Base-by-base conservation (phyloP, 64 coral and sea anemone species). In the Acropora tenuis region DNA sequence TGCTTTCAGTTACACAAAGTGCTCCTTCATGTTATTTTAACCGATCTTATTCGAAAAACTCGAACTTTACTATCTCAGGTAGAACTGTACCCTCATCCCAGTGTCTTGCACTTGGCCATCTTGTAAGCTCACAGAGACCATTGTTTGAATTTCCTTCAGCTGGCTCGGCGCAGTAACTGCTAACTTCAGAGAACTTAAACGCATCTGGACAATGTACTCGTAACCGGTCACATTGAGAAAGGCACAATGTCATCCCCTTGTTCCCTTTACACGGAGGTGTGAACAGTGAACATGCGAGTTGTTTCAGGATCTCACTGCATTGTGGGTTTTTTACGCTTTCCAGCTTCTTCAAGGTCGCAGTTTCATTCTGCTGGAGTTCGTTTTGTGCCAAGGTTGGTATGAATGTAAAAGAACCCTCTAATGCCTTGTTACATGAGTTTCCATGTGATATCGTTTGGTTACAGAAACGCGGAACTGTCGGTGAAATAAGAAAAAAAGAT, bases 41-140 rank as follows among this genome's bases (percentile, higher is more conserved):
- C 60, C 60, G 60, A 30, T 30, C 30, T 55, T 55, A 55, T 55
- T 5, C 52, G 52, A 63, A 63, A 63, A 16, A 63, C 60, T 13
- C 2, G 60, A 63, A 8, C 60, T 12, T 13, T 15, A 13, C 10
- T 63, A 15, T 63, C 11, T 12, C 2, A 13, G 60, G 11, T 77
- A 18, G 0, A 10, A 47, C 2, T 45, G 1, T 19, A 84, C 81
- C 81, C 48, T 8, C 20, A 30, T 71, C 44, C 89, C 89, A 91
- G 18, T 59, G 72, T 44, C 71, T 75, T n/a, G 89, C 40, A 49
- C 89, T 82, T 48, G 89, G 89, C 89, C 89, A 91, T 12, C 81
- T 60, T 15, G 41, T 91, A 57, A 91, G 79, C 78, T 59, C 58
- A 65, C 89, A 91, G 52, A 91, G 77, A 57, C 89, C 89, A 9